These are phyloP conservation scores for Synanthedon myopaeformis DNA, from an alignment of 2,888 invertebrate genomes.

Conservation along the genomic window DNA sequence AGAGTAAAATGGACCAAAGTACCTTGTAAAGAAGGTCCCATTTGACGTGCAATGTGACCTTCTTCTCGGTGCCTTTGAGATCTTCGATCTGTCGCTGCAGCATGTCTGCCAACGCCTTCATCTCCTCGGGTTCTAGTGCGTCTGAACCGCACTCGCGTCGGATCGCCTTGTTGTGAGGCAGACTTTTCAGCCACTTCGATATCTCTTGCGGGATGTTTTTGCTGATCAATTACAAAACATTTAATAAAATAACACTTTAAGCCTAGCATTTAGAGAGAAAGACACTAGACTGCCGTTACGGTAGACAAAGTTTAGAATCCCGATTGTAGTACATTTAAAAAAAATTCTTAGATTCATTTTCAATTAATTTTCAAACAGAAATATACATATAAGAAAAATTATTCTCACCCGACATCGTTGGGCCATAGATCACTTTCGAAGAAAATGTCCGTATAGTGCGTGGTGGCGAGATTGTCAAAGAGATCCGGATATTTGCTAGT, in stretches of 20 bases:
- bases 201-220: constrained; percentile 60
- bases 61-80: constrained; percentile 41
- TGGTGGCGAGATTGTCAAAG: constrained; percentile 69
- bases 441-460: constrained; percentile 62
- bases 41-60: constrained; percentile 80
- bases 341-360: too few species aligned
- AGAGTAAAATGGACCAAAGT: neutral
- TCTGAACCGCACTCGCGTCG: constrained; percentile 78
- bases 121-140: constrained; percentile 76
- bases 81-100: constrained; percentile 41
- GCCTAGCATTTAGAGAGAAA: too few species aligned
- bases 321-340: too few species aligned
- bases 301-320: too few species aligned
- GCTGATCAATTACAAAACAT: constrained; percentile 13
- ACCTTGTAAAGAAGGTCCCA: constrained; percentile 82
- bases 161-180: constrained; percentile 73
- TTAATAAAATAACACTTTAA: neutral
- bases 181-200: constrained; percentile 77
- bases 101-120: constrained; percentile 39
- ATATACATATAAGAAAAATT: too few species aligned
- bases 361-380: too few species aligned
- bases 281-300: too few species aligned
- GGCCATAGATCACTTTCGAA: constrained; percentile 78
- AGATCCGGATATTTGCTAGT: constrained; percentile 79
- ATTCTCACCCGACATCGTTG: constrained; percentile 61